Base-by-base conservation (phyloP, 2,888 invertebrate genomes). In the Phania funesta region DNA sequence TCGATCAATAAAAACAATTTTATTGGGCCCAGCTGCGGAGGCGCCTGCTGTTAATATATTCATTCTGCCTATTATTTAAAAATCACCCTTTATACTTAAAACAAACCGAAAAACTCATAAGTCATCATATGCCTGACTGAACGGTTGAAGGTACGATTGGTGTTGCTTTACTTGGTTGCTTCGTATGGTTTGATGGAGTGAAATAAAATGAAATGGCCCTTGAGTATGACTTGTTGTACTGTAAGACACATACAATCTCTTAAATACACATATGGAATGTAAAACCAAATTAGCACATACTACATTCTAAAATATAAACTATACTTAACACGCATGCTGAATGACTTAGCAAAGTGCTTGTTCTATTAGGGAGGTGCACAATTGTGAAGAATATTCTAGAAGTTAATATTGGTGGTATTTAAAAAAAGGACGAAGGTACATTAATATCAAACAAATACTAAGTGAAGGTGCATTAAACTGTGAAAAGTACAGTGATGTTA, bases 141-240 rank as follows among this genome's bases (percentile, higher is more conserved):
- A 58, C 46, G 13, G 35, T 71, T 70, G 60, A 54, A 52, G 29
- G 60, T 52, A 71, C 32, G 41, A 50, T 73, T 54, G 38, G 44
- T 65, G 58, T 73, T 50, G 48, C 44, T 58, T 67, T 56, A 29
- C 8, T 58, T 58, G 48, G 16, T 56, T 70, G 64, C 13, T 68
- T 18, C n/a, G 20, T 32, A 46, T 38, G 62, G 46, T 70, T 73
- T 50, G 71, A 60, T 52, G 41, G 24, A 73, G 65, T 44, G 24
- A 73, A 81, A 60, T 73, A 73, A 81, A 71, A 76, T 68, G 48
- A 41, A 81, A 77, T 73, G 73, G 68, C 81, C 67, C 62, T 8
- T 13, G 73, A 81, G 81, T 56, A 62, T 73, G 44, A 32, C 70
- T 68, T 62, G 18, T 54, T 13, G 32, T 50, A 58, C 22, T 41